Evolutionary conservation across 2,113 vertebrate genomes (phyloP), one percentile per base, ranked within the genome.

Genomic region (Okapia johnstoni): DNA sequence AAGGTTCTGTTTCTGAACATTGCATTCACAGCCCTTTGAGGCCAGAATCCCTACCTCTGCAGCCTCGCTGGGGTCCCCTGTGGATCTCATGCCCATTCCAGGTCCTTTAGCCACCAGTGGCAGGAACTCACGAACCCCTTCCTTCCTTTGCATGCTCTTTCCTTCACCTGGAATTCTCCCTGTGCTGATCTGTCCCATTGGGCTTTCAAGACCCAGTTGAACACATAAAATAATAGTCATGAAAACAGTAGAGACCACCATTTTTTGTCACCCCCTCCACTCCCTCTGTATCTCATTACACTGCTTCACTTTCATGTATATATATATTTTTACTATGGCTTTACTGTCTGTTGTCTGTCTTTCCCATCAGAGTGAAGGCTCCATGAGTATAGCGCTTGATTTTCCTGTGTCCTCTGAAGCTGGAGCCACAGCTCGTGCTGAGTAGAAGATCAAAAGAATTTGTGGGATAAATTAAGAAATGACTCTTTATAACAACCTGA

Each of bases 11-110:
- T 61, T 30, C 58, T 5, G 30, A 70, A n/a, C 6, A 0, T 21
- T 40, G 40, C 6, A 4, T 33, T 6, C 7, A 15, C 36, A 94
- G 54, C 8, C 19, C 54, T 60, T 30, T 0, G 0, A 6, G 5
- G 33, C 54, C 33, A 33, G 54, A 26, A 25, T 16, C 28, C 4
- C 28, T 8, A 2, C 11, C 15, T 60, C 57, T 25, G 48, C 7
- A 8, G 86, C 46, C 50, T 96, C 6, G 1, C 0, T 2, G 25
- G 66, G 19, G 19, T 7, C 17, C 15, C 66, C 50, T 3, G 1
- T 2, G 10, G 6, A 0, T 33, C 33, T 17, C 3, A n/a, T 2
- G 13, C 19, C 50, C 3, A 12, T 23, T 16, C 19, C 14, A 63
- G 76, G 30, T 30, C 55, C 60, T 66, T 23, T 28, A 60, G 36